A percentile compares a stretch with the other conserved stretches of the same genome.
Conservation (phyloP, 2,888 invertebrate genomes). For the Troides aeacus region DNA sequence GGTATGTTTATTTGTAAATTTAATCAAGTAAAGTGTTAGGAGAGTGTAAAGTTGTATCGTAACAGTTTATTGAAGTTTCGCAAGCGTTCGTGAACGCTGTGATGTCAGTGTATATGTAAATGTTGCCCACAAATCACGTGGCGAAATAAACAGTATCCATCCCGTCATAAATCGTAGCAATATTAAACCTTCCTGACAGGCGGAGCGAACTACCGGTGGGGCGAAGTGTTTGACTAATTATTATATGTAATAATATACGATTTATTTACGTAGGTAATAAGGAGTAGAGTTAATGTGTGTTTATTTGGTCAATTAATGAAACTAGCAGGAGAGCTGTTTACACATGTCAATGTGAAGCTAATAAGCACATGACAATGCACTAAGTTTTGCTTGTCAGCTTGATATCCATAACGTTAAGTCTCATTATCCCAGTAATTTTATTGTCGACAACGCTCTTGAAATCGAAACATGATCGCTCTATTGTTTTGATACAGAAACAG, state of each 20-base stretch:
- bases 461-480: no score
- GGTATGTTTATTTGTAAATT: neutral
- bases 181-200: slow-evolving; percentile 19
- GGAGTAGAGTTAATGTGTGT: no score
- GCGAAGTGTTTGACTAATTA: neutral
- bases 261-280: neutral
- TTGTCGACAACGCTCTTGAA: no score
- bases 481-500: no score
- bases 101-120: slow-evolving; percentile 23
- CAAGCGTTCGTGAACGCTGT: slow-evolving; percentile 7
- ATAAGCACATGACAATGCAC: no score
- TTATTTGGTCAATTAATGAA: no score
- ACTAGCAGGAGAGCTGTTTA: no score
- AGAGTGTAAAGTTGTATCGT: slow-evolving; percentile 5
- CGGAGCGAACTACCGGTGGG: slow-evolving; percentile 12
- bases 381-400: no score
- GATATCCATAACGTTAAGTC: no score
- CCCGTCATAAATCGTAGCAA: slow-evolving; percentile 22
- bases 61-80: slow-evolving; percentile 16
- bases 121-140: slow-evolving; percentile 22
- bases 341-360: no score
- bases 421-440: no score
- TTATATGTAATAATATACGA: neutral
- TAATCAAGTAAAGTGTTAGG: slow-evolving; percentile 24
- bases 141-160: slow-evolving; percentile 24